phyloP scores from a whole-genome alignment of 2,888 invertebrate species.

The Piscicola geometra region DNA sequence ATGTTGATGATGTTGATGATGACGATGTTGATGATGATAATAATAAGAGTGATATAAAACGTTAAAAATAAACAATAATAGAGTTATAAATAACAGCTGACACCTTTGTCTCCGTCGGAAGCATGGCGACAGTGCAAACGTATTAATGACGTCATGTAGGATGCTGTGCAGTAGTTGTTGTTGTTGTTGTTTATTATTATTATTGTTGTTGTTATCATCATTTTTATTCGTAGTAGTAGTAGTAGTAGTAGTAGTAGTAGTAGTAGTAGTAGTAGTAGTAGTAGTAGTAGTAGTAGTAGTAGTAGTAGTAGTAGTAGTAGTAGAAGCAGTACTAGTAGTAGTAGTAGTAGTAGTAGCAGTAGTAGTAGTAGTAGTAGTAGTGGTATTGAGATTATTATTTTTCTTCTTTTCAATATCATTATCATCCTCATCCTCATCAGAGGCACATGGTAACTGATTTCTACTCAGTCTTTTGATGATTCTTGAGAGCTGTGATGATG shows the following conservation, averaged over 20 bases:
- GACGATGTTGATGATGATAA: too few relatives aligned
- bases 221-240: neutral
- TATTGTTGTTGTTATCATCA: neutral
- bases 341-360: neutral
- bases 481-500: slow-evolving; percentile 1
- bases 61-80: neutral
- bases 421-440: too few relatives aligned
- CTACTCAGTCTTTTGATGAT: neutral
- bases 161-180: neutral
- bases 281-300: neutral
- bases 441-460: neutral
- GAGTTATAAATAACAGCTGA: too few relatives aligned
- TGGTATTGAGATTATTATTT: too few relatives aligned
- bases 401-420: too few relatives aligned
- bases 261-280: neutral
- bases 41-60: too few relatives aligned
- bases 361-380: neutral
- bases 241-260: neutral
- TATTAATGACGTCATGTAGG: neutral
- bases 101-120: slow-evolving; percentile 22
- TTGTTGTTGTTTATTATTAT: neutral
- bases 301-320: neutral
- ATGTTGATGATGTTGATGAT: too few relatives aligned
- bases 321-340: neutral
- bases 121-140: neutral